Base-by-base conservation (phyloP, 1,140 invertebrate genomes). In the Penaeus chinensis region DNA sequence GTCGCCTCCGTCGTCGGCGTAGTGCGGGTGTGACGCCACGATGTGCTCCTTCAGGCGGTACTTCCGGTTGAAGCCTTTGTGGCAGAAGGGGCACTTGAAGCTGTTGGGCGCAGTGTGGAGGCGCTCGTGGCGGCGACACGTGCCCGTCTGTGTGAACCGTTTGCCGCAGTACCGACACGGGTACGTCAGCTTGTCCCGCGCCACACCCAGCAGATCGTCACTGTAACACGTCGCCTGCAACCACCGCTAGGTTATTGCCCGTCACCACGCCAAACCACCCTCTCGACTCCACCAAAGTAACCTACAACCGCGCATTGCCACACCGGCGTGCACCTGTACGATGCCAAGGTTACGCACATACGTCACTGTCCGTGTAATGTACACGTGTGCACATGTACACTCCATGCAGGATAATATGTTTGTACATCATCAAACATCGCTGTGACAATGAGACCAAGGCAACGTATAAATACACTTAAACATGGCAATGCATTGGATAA, bases 101-200 rank as follows among this genome's bases (percentile, higher is more conserved):
- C 96, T 93, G 92, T 96, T 94, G 78, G 95, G 94, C 66, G 95
- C 96, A 92, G 96, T 96, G 89, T 95, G 96, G 92, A 96, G 96
- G 93, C 94, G 96, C 93, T 97, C 96, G 92, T 97, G 96, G 96
- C 96, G 96, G 91, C 96, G 93, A 92, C 96, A 96, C 91, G 96
- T 95, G 84, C 96, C 96, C 93, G 96, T 95, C 93, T 97, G 89
- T 16, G 89, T 90, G 85, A 90, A 90, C 54, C 89, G 80, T 66
- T 90, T 97, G 89, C 95, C 95, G 92, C 96, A 97, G 27, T 95
- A 94, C 90, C 95, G 95, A 93, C 96, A 97, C 87, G 92, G 92
- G 92, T 93, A 93, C 60, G 89, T 89, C 54, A 87, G 84, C 84
- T 88, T 88, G 76, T 90, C 89, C 24, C 88, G 65, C 63, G 60